A percentile compares a stretch with the other conserved stretches of the same genome.
These are phyloP conservation scores for Otocyon megalotis DNA, from an alignment of 2,113 vertebrate species.

Conservation along the genomic window DNA sequence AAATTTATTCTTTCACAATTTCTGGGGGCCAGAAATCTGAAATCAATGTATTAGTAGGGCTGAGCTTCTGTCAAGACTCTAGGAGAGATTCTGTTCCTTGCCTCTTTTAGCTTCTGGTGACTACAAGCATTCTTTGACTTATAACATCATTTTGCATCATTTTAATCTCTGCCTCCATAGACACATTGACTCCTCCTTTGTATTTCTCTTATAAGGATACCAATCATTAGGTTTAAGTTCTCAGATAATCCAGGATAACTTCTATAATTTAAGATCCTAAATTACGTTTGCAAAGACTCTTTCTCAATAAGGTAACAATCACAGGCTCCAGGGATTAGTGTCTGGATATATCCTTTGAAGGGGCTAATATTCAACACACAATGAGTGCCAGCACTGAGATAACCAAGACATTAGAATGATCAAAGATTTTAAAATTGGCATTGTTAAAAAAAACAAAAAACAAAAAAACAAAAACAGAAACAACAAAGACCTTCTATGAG, in stretches of 20 bases:
- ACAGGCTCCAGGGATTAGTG: background rate
- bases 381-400: background rate
- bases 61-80: background rate
- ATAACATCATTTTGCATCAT: background rate
- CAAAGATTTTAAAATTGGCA: background rate
- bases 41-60: background rate
- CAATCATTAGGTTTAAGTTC: background rate
- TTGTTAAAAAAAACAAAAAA: background rate
- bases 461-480: background rate
- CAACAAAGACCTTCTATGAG: background rate
- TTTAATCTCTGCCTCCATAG: background rate
- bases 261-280: background rate
- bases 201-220: background rate
- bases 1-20: background rate
- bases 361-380: background rate
- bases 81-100: background rate
- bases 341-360: background rate
- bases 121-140: background rate
- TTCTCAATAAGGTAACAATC: background rate
- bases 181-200: background rate
- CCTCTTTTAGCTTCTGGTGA: background rate
- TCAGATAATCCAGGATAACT: background rate
- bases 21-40: background rate
- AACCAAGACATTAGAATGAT: background rate
- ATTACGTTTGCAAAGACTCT: background rate